phyloP scores from a whole-genome alignment of 2,113 vertebrate genomes.

The Pachycephala philippinensis region DNA sequence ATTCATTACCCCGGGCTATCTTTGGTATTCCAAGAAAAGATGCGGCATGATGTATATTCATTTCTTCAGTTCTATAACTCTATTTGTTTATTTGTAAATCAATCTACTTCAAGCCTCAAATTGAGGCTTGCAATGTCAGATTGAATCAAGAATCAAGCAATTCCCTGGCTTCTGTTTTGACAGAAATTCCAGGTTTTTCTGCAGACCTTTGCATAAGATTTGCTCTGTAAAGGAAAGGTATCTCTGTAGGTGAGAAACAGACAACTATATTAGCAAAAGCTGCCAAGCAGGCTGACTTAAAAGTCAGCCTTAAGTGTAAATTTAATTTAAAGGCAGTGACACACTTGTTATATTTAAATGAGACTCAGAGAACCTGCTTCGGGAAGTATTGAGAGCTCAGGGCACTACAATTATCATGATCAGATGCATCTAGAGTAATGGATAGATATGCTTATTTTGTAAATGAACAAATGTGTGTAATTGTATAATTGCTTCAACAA shows the following conservation, averaged over 20 bases:
- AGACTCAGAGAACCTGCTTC: background rate
- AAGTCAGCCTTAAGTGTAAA: conserved; percentile 12
- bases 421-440: background rate
- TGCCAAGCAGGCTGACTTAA: conserved; percentile 1
- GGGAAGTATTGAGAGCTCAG: background rate
- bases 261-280: conserved; percentile 14
- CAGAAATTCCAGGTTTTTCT: background rate
- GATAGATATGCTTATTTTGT: background rate
- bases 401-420: background rate
- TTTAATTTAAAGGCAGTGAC: background rate
- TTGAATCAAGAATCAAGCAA: background rate
- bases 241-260: conserved; percentile 6
- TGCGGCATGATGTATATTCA: background rate
- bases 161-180: background rate
- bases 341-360: conserved; percentile 21
- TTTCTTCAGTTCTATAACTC: background rate
- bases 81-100: conserved; percentile 37
- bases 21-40: conserved; percentile 13
- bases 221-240: background rate
- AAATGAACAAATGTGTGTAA: background rate
- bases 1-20: conserved; percentile 7
- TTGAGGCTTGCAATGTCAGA: background rate
- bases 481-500: background rate
- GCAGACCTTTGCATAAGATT: background rate
- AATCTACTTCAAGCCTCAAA: conserved; percentile 12